A percentile compares a stretch with the other conserved stretches of the same genome.
Evolutionary conservation across 2,113 vertebrate species (phyloP).

Genomic region (Suncus etruscus): DNA sequence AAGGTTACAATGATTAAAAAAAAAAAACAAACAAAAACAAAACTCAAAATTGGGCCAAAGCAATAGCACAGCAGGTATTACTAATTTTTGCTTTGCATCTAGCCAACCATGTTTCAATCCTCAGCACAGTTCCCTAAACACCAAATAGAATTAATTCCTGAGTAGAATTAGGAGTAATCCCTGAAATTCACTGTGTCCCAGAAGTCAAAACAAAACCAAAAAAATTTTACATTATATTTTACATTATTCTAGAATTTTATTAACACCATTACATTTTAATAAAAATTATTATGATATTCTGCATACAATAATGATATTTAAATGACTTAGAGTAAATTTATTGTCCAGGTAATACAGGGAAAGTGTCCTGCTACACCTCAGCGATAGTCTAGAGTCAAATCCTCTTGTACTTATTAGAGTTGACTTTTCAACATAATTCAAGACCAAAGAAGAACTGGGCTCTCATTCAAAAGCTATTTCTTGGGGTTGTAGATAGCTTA

Average conservation of each 20-base stretch:
- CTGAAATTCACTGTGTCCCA: no score
- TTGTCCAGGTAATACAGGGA: neutral
- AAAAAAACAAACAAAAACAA: no score
- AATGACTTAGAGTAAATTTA: neutral
- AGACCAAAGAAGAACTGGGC: neutral
- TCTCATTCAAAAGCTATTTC: neutral
- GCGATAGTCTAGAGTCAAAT: neutral
- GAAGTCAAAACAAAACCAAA: no score
- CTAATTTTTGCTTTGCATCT: no score
- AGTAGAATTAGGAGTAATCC: no score
- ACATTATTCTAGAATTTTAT: neutral
- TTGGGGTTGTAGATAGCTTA: no score
- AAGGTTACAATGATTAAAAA: no score
- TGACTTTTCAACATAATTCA: neutral
- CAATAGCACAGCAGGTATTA: no score
- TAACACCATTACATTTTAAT: neutral
- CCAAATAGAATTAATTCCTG: no score
- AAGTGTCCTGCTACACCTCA: neutral
- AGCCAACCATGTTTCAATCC: no score
- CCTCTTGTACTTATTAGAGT: neutral
- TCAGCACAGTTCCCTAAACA: no score
- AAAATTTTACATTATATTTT: neutral
- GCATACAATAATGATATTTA: neutral
- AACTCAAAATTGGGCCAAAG: no score
- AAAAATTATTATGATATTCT: neutral